phyloP scores from a whole-genome alignment of 53 echinoderm and acorn worm genomes.

The Actinopyga echinites region DNA sequence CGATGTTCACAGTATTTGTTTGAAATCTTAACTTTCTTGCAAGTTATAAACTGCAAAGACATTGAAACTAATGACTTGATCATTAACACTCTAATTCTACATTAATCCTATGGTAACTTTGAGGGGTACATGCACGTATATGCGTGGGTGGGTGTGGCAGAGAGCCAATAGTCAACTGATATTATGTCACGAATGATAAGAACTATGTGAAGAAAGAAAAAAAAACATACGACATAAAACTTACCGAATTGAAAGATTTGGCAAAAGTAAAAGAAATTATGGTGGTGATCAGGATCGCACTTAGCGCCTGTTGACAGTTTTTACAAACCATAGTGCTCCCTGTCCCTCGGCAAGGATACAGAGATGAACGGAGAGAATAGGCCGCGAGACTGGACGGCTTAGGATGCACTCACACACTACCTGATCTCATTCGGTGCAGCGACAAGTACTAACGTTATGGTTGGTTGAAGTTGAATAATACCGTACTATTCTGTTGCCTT shows the following conservation, averaged over 20 bases:
- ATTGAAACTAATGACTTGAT: too few relatives aligned
- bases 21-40: too few relatives aligned
- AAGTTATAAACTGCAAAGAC: too few relatives aligned
- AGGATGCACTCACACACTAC: not conserved
- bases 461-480: conserved; percentile 7
- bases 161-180: too few relatives aligned
- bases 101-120: too few relatives aligned
- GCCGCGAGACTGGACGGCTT: not conserved
- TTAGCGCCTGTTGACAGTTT: not conserved
- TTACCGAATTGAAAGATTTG: not conserved
- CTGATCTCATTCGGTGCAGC: too few relatives aligned
- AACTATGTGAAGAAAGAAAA: not conserved
- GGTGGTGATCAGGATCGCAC: not conserved
- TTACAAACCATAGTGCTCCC: conserved; percentile 1
- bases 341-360: not conserved
- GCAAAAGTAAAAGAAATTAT: not conserved
- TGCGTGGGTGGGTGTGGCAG: too few relatives aligned
- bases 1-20: too few relatives aligned
- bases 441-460: not conserved
- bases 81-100: too few relatives aligned
- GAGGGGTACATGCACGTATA: too few relatives aligned
- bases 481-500: too few relatives aligned
- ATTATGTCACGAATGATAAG: too few relatives aligned
- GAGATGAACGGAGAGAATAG: not conserved
- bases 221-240: not conserved